A percentile compares a stretch with the other conserved stretches of the same genome.
Conservation (phyloP, 2,797 vertebrate genomes). For the Perdix hodgsoniae region DNA sequence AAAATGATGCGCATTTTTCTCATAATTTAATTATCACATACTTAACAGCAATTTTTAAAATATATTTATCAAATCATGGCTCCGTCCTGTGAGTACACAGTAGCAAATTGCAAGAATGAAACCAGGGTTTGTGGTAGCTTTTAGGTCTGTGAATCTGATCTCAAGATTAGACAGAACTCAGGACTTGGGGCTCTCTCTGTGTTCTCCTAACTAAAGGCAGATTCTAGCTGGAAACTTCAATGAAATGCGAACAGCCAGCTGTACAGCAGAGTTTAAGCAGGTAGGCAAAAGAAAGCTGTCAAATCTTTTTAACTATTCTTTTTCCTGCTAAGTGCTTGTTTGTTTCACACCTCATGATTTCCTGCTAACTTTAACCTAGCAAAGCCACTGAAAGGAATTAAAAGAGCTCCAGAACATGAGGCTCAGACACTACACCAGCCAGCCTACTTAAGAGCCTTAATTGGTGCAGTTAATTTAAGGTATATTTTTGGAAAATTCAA, state of each 20-base stretch:
- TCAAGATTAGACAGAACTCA: background rate
- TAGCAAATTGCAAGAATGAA: background rate
- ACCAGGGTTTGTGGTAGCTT: background rate
- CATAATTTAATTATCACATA: background rate
- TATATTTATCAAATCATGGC: background rate
- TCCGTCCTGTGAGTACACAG: accelerated
- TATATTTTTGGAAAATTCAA: background rate
- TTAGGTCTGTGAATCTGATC: background rate
- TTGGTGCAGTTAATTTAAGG: background rate
- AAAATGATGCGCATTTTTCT: no score
- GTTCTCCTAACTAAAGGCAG: background rate
- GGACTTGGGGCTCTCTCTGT: background rate
- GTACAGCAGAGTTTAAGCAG: background rate
- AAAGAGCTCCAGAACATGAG: background rate
- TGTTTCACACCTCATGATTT: background rate
- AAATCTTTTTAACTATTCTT: background rate
- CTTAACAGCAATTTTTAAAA: background rate
- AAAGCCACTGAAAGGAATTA: background rate
- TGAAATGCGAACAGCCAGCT: background rate
- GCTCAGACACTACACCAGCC: background rate
- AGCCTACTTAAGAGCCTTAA: background rate
- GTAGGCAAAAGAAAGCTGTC: background rate
- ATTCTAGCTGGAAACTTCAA: background rate
- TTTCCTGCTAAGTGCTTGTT: background rate
- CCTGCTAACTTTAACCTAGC: background rate